Evolutionary conservation across 2,113 vertebrate species (phyloP), one percentile per base, ranked within the genome.

Genomic region (Campylorhamphus procurvoides): DNA sequence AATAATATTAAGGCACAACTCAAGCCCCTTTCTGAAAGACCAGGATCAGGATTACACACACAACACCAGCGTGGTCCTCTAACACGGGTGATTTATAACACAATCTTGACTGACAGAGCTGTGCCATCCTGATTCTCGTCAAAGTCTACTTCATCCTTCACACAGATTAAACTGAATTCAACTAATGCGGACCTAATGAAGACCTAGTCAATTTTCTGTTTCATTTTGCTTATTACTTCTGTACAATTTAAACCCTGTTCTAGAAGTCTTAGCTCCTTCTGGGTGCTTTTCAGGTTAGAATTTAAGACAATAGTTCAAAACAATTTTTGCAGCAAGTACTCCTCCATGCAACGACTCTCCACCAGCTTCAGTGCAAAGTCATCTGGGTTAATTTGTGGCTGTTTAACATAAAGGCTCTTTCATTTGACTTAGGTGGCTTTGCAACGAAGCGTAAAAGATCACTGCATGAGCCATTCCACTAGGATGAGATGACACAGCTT

Each of bases 391-490:
- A 95, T 90, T n/a, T 73, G 35, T 40, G n/a, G 46, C 49, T 94
- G 37, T 84, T 80, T 55, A 91, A 91, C 18, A 60, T 47, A 47
- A 89, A 84, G 42, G 52, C 33, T 89, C 31, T 72, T 91, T 85
- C 50, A 79, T 79, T 62, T 88, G 46, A 93, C 62, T 56, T 44
- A 64, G 14, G 40, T 76, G 49, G 79, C 63, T 79, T 60, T 62
- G 40, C 67, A 91, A 12, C n/a, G 71, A 90, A 82, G 81, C 67
- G 52, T 63, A 85, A 91, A 83, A 83, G 63, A 90, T 39, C 66
- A 44, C 6, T 74, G 42, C 39, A 33, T 18, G 55, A 92, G 74
- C 47, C 44, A 62, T 76, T 64, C 28, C 0, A 0, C 75, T 39
- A 60, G 31, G 37, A 72, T 10, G 15, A 85, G 58, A 60, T 33